Evolutionary conservation across 2,113 vertebrate species (phyloP), one percentile per base, ranked within the genome.

Genomic region (Cyanoramphus novaezelandiae): DNA sequence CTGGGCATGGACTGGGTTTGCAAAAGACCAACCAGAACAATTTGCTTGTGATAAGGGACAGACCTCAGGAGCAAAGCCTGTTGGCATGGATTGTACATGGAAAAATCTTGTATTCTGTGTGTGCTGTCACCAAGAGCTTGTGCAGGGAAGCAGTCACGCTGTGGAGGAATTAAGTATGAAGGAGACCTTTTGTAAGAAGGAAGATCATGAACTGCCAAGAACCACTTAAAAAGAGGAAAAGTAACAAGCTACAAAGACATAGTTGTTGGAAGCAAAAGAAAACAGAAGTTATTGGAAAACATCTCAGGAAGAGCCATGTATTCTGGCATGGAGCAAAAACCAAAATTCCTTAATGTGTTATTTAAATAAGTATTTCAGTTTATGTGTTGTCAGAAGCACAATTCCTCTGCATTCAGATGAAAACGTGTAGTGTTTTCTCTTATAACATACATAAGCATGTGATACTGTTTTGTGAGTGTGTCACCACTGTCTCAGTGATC

Each of bases 401-500:
- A 19, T 60, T 62, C 65, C 69, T 64, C 80, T 46, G 39, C 68
- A n/a, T 46, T 85, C 49, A 41, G 39, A 71, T 75, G 53, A 46
- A 75, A 86, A 29, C 1, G 7, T 17, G 10, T 12, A 67, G 21
- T 7, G 44, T 59, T 92, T 77, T 79, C 57, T 50, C 74, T 50
- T 41, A 44, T 4, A 57, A 52, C 57, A 72, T 7, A 53, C 63
- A 47, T 13, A 57, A 81, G 31, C 55, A 74, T 13, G 50, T 82
- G 79, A 89, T 64, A 23, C 3, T 33, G 39, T 91, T 87, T 49
- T 90, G 74, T 67, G 79, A 81, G 60, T 24, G 60, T 10, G 13
- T 96, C 75, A 85, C 23, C 53, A 17, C 33, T 76, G 84, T 94
- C 94, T 57, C 70, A 91, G 62, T 79, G 84, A 93, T 72, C 37